Evolutionary conservation across 2,797 vertebrate species (phyloP).

Genomic region (Melanotaenia boesemani): DNA sequence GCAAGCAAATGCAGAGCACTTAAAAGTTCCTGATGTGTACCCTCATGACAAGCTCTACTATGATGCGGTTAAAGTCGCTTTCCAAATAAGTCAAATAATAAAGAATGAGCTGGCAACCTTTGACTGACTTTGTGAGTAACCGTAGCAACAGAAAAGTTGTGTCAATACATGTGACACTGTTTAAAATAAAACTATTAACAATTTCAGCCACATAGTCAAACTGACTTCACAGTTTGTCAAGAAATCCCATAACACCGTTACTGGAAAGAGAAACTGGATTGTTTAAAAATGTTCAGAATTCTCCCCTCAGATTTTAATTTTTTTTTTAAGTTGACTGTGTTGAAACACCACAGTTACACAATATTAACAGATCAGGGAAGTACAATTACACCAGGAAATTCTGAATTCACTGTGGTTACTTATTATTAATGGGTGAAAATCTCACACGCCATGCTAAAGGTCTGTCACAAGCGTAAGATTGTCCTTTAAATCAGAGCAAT

Average conservation of each 20-base stretch:
- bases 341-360: not conserved
- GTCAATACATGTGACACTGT: not conserved
- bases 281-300: no score
- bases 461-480: no score
- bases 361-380: not conserved
- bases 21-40: not conserved
- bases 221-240: not conserved
- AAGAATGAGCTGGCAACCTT: not conserved
- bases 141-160: not conserved
- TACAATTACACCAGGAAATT: not conserved
- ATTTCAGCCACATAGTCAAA: constrained; percentile 1
- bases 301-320: not conserved
- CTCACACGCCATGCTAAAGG: no score
- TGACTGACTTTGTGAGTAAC: not conserved
- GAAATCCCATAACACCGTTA: not conserved
- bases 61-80: no score
- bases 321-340: not conserved
- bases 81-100: not conserved
- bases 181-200: not conserved
- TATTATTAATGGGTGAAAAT: not conserved
- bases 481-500: not conserved
- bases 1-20: not conserved
- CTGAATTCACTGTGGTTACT: not conserved
- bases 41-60: no score
- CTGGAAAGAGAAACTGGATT: no score